phyloP scores from a whole-genome alignment of 2,888 invertebrate genomes.

The Nemotelus pantherinus region DNA sequence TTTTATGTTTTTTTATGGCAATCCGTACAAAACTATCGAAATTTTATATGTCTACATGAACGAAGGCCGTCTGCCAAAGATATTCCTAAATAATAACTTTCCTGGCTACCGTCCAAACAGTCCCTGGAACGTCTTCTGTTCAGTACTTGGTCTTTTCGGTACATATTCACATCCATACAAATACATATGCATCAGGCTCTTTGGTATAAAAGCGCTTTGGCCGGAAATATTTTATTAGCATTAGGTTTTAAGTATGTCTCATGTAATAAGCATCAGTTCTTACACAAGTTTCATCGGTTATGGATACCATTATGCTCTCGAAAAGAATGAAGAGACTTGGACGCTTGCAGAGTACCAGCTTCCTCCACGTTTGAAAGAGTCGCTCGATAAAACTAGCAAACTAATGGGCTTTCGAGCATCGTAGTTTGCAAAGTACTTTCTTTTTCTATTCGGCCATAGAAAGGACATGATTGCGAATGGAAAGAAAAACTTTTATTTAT shows the following conservation, averaged over 20 bases:
- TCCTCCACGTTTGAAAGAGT: slow-evolving; percentile 34
- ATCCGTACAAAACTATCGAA: slow-evolving; percentile 22
- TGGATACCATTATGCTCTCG: slow-evolving; percentile 21
- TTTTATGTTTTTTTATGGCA: slow-evolving; percentile 16
- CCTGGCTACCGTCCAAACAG: slow-evolving; percentile 34
- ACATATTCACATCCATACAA: not conserved
- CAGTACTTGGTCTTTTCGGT: slow-evolving; percentile 16
- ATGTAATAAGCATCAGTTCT: slow-evolving; percentile 55
- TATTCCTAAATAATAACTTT: slow-evolving; percentile 41
- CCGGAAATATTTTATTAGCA: slow-evolving; percentile 54
- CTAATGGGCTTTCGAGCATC: slow-evolving; percentile 46
- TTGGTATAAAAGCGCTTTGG: slow-evolving; percentile 45
- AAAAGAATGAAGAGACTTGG: slow-evolving; percentile 21
- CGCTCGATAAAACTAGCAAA: slow-evolving; percentile 35
- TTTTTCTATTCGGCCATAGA: slow-evolving; percentile 33
- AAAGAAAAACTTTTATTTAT: slow-evolving; percentile 44
- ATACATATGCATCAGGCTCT: not conserved
- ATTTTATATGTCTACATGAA: slow-evolving; percentile 24
- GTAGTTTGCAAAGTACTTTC: slow-evolving; percentile 40
- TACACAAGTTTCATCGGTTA: slow-evolving; percentile 41
- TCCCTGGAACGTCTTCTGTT: slow-evolving; percentile 29
- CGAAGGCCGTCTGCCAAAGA: slow-evolving; percentile 34
- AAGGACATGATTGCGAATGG: slow-evolving; percentile 44
- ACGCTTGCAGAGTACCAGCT: not conserved
- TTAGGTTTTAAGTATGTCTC: slow-evolving; percentile 56